Evolutionary conservation across 1,140 invertebrate genomes (phyloP), one percentile per base, ranked within the genome.

Genomic region (Eubasilissa regina): DNA sequence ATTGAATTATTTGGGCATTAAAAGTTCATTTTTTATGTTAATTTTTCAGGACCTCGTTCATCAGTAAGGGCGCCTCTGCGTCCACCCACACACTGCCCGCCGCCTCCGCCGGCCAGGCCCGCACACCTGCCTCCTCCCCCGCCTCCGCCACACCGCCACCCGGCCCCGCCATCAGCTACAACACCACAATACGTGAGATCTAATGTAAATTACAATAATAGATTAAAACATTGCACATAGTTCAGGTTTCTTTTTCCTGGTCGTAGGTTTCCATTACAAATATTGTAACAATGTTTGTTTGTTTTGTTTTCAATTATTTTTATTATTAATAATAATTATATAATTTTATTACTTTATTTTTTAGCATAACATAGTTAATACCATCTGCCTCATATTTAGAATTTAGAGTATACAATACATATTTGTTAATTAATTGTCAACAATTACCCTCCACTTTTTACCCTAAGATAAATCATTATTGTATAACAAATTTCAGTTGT

Each of bases 11-110:
- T 51, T 51, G 1, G 25, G 25, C 25, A 35, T 35, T 35, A 35
- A 35, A 35, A 6, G 25, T 35, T 35, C 25, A 35, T 35, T 3
- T 21, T 9, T 19, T 25, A 11, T 66, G n/a, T 66, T 66, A 8
- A 12, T 43, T 75, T 75, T 60, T 13, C 56, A 82, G 75, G 68
- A 25, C 55, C 12, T 17, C 47, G 78, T 15, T 10, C 51, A 12
- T 51, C 84, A 19, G 79, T 84, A 3, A 85, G 87, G 51, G 85
- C 83, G 4, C 79, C 79, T 0, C 84, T 86, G 64, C 86, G 87
- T 10, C 85, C 87, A 12, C 87, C 86, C 8, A 85, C 84, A 64
- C 84, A 86, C 82, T 85, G 84, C 25, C 86, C 85, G 0, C 87
- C 86, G 35, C 87, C 87, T 10, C 87, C 87, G 17, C 87, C 87